Percentiles rank a stretch among this genome's conserved stretches.
These are phyloP conservation scores for Anoplopoma fimbria DNA, from an alignment of 2,113 vertebrate genomes.

Conservation along the genomic window DNA sequence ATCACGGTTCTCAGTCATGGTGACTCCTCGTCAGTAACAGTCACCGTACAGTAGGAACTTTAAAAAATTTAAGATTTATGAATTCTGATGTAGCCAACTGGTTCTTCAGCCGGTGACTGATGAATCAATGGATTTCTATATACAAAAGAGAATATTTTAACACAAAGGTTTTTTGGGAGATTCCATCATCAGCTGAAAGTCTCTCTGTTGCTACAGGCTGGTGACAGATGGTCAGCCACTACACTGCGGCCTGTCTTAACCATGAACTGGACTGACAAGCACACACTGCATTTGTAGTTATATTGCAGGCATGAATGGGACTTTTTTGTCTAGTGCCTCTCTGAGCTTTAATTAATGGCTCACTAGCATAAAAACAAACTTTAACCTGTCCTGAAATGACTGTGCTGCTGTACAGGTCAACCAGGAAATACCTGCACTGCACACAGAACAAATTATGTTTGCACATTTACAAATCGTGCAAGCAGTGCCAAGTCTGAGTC, in stretches of 20 bases:
- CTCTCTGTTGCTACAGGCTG: neutral
- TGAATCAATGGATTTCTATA: neutral
- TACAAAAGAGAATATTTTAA: neutral
- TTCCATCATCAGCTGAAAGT: neutral
- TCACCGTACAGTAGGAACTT: neutral
- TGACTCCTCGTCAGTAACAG: neutral
- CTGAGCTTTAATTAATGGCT: neutral
- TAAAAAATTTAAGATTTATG: neutral
- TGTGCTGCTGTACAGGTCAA: neutral
- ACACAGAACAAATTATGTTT: neutral
- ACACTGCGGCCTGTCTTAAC: neutral
- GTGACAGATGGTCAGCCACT: neutral
- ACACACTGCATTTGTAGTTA: neutral
- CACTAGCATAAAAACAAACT: neutral
- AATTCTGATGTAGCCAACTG: neutral
- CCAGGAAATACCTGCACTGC: conserved; percentile 16
- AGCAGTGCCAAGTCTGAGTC: neutral
- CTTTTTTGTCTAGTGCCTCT: neutral
- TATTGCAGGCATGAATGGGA: neutral
- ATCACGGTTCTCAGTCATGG: neutral
- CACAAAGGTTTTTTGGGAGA: neutral
- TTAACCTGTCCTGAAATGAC: neutral
- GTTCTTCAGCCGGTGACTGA: neutral
- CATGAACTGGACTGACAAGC: neutral
- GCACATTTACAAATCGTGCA: neutral